Percentiles rank a stretch among this genome's conserved stretches.
Evolutionary conservation across 2,888 invertebrate genomes (phyloP).

Genomic region (Nephrotoma flavescens): DNA sequence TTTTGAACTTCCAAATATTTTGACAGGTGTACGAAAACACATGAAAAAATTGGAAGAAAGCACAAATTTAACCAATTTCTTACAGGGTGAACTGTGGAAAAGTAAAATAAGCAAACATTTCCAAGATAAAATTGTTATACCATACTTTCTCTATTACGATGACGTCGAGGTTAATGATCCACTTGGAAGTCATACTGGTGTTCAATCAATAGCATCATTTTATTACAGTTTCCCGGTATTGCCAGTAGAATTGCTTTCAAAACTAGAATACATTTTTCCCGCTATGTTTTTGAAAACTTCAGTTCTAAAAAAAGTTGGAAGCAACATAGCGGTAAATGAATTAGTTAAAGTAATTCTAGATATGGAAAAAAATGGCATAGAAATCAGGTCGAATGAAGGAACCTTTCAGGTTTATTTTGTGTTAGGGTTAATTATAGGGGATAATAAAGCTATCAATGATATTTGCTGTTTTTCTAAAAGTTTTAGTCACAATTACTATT

Average conservation of each 20-base stretch:
- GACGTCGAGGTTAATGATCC: neutral
- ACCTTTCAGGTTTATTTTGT: neutral
- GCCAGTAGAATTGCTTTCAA: neutral
- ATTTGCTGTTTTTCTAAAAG: no score
- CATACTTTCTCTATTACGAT: neutral
- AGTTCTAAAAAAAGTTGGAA: neutral
- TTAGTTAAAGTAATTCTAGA: neutral
- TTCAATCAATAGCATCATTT: neutral
- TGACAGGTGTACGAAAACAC: neutral
- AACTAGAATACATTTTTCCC: neutral
- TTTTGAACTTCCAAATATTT: neutral
- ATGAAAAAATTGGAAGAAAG: neutral
- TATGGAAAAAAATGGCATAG: neutral
- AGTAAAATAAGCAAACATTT: neutral
- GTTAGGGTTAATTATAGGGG: neutral
- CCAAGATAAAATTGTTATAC: neutral
- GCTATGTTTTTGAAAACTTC: neutral
- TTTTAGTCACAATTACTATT: no score
- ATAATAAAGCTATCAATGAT: no score
- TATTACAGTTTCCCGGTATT: neutral
- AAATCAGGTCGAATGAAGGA: neutral
- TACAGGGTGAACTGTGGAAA: neutral
- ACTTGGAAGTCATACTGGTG: neutral
- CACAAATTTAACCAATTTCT: neutral
- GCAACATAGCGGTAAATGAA: neutral